Conservation (phyloP, 1,140 invertebrate species). For the Diprion similis region DNA sequence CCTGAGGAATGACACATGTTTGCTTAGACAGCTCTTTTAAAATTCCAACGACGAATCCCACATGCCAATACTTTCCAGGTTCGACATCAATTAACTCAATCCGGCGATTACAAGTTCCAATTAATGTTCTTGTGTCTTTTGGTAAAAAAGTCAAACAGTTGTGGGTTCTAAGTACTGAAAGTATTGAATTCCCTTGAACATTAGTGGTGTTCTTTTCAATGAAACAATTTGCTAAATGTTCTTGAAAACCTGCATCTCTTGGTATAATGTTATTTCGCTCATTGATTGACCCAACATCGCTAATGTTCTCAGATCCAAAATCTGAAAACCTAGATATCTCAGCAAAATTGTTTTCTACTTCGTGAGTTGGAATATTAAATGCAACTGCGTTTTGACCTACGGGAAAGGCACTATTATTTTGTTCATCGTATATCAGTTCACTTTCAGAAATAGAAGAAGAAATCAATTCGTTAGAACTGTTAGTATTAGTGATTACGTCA, state of each 20-base stretch:
- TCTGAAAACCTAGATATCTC: neutral
- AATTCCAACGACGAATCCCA: conserved; percentile 16
- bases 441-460: neutral
- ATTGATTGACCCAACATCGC: too few species aligned
- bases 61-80: conserved; percentile 20
- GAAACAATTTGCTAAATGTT: too few species aligned
- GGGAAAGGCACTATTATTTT: neutral
- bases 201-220: conserved; percentile 14
- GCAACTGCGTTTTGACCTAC: neutral
- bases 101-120: conserved; percentile 3
- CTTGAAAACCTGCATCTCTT: neutral
- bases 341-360: neutral
- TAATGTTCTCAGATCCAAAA: neutral
- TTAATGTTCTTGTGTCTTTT: conserved; percentile 8
- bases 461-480: neutral
- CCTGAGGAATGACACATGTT: neutral
- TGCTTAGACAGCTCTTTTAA: neutral
- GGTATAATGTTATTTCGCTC: too few species aligned
- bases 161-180: conserved; percentile 20
- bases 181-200: conserved; percentile 17
- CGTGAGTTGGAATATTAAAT: neutral
- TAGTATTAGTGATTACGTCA: neutral
- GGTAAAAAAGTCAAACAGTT: conserved; percentile 11
- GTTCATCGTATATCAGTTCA: neutral
- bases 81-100: neutral